These are phyloP conservation scores for Cerceris rybyensis DNA, from an alignment of 2,888 invertebrate genomes.

Conservation along the genomic window DNA sequence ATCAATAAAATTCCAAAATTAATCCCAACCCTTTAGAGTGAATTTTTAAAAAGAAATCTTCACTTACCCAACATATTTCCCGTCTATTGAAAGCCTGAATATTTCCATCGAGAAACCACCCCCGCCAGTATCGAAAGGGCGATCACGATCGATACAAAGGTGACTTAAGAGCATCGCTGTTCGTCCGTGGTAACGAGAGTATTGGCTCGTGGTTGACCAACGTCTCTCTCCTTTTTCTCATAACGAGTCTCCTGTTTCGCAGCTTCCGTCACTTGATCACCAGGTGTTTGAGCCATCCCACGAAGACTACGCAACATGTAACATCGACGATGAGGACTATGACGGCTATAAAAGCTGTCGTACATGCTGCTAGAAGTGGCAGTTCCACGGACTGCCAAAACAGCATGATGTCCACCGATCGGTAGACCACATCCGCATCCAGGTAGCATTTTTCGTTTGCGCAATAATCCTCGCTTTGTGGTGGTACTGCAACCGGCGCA, in stretches of 20 bases:
- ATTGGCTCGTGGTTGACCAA: conserved; percentile 19
- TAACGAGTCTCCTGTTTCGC: conserved; percentile 13
- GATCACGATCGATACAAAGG: not conserved
- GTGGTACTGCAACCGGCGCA: conserved; percentile 63
- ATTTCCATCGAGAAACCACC: not conserved
- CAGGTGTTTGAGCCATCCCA: not conserved
- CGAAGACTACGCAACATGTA: conserved; percentile 69
- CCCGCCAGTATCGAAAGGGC: too few relatives aligned
- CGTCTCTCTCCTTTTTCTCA: conserved; percentile 24
- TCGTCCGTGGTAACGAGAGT: conserved; percentile 47
- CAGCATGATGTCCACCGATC: conserved; percentile 46
- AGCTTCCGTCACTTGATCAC: conserved; percentile 2
- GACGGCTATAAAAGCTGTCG: conserved; percentile 74
- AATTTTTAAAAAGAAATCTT: too few relatives aligned
- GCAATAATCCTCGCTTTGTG: conserved; percentile 29
- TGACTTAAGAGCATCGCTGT: conserved; percentile 13
- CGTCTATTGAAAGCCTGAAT: too few relatives aligned
- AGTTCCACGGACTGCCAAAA: conserved; percentile 59
- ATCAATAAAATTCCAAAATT: too few relatives aligned
- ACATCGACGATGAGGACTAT: conserved; percentile 76
- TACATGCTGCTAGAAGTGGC: conserved; percentile 76
- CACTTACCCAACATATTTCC: too few relatives aligned
- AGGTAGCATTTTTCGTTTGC: conserved; percentile 50
- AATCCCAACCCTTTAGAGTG: too few relatives aligned
- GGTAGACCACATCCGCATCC: conserved; percentile 51